Evolutionary conservation across 1,140 invertebrate species (phyloP).

Genomic region (Drosophila setifemur): DNA sequence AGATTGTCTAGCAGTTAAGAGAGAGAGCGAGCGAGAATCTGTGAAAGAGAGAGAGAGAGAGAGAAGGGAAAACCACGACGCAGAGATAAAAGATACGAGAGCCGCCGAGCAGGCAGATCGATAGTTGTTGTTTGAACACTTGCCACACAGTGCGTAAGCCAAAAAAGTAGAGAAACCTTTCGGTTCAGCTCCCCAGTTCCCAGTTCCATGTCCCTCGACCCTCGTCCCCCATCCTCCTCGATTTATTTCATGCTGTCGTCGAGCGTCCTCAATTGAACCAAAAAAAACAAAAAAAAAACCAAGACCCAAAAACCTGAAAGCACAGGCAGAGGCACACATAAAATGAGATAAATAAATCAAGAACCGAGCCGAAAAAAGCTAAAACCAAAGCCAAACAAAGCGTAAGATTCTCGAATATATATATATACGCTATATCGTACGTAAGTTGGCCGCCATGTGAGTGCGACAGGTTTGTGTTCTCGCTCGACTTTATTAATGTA

Average conservation of each 20-base stretch:
- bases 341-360: slow-evolving; percentile 48
- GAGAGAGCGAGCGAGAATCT: slow-evolving; percentile 16
- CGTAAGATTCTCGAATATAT: slow-evolving; percentile 39
- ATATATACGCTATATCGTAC: no score
- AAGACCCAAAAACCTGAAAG: slow-evolving; percentile 12
- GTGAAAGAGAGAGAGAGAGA: slow-evolving; percentile 7
- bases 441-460: slow-evolving; percentile 42
- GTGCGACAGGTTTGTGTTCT: slow-evolving; percentile 36
- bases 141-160: slow-evolving; percentile 61
- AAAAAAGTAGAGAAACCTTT: slow-evolving; percentile 25
- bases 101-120: slow-evolving; percentile 20
- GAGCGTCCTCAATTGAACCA: slow-evolving; percentile 9
- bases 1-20: slow-evolving; percentile 40
- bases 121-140: slow-evolving; percentile 16
- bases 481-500: slow-evolving; percentile 1
- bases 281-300: no score
- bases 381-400: slow-evolving; percentile 58
- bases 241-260: slow-evolving; percentile 57
- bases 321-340: slow-evolving; percentile 1
- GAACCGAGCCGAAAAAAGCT: slow-evolving; percentile 19
- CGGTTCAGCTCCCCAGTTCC: neutral
- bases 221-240: slow-evolving; percentile 11
- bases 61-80: slow-evolving; percentile 11
- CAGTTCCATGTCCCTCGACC: neutral
- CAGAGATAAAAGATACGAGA: slow-evolving; percentile 11